A percentile compares a stretch with the other conserved stretches of the same genome.
These are phyloP conservation scores for Leucania comma DNA, from an alignment of 2,888 invertebrate species.

Conservation along the genomic window DNA sequence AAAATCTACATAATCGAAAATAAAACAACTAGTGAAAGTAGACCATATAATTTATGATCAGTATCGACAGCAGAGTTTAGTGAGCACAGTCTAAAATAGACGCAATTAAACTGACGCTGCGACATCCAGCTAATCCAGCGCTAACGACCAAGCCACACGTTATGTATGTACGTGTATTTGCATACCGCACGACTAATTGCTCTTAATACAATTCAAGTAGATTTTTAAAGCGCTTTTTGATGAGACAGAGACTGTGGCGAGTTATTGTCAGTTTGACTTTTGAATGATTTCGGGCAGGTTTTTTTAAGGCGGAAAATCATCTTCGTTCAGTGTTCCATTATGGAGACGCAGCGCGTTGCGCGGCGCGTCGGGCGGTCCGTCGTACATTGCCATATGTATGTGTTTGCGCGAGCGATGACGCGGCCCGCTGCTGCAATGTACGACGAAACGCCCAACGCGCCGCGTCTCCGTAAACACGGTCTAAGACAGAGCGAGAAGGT, in stretches of 20 bases:
- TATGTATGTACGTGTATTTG: slow-evolving; percentile 33
- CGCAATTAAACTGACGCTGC: slow-evolving; percentile 58
- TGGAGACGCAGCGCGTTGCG: too few species aligned
- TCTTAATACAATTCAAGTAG: slow-evolving; percentile 32
- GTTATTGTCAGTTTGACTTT: not conserved
- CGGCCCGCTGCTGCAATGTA: too few species aligned
- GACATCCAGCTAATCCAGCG: slow-evolving; percentile 56
- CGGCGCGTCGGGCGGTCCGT: too few species aligned
- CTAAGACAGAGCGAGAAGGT: too few species aligned
- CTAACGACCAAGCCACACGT: slow-evolving; percentile 41
- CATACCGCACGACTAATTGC: slow-evolving; percentile 44
- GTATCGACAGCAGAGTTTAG: slow-evolving; percentile 52
- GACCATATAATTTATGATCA: slow-evolving; percentile 27
- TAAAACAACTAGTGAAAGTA: not conserved
- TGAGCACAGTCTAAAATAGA: slow-evolving; percentile 60
- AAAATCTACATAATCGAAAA: not conserved
- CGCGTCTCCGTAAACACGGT: too few species aligned
- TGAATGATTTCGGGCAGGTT: not conserved
- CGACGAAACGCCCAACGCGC: too few species aligned
- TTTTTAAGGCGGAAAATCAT: too few species aligned
- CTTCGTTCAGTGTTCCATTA: too few species aligned
- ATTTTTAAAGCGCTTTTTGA: slow-evolving; percentile 23
- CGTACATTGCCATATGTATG: too few species aligned
- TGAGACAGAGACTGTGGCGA: not conserved
- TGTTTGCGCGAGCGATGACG: too few species aligned